Evolutionary conservation across 2,113 vertebrate genomes (phyloP).

Genomic region (Microcebus griseorufus): DNA sequence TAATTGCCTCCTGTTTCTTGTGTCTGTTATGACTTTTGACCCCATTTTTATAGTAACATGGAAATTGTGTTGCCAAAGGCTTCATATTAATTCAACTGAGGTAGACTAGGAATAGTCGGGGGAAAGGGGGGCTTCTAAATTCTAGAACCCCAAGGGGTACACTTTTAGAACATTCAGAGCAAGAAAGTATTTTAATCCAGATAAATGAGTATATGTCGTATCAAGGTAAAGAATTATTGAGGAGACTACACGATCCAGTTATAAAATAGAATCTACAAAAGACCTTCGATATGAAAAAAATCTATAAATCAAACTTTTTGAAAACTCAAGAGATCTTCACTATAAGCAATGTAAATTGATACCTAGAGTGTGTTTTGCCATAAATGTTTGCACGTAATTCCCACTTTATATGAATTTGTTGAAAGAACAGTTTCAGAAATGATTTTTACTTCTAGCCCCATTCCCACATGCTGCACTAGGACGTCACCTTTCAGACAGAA

Average conservation of each 20-base stretch:
- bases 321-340: slow-evolving; percentile 23
- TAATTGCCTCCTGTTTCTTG: neutral
- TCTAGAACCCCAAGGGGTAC: neutral
- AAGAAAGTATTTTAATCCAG: neutral
- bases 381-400: slow-evolving; percentile 14
- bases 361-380: neutral
- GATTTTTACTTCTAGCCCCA: neutral
- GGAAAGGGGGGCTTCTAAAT: neutral
- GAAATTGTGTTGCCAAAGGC: neutral
- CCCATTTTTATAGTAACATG: neutral
- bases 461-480: neutral
- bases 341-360: slow-evolving; percentile 20
- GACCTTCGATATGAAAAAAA: slow-evolving; percentile 29
- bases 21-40: neutral
- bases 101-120: neutral
- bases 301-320: slow-evolving; percentile 27
- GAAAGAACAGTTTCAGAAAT: neutral
- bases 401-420: slow-evolving; percentile 4
- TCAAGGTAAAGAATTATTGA: neutral
- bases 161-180: neutral
- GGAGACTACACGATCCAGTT: neutral
- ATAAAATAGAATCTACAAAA: slow-evolving; percentile 10
- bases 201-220: neutral
- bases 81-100: neutral
- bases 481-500: neutral